Conservation (phyloP, 2,888 invertebrate species). For the Heliconius ethilla region DNA sequence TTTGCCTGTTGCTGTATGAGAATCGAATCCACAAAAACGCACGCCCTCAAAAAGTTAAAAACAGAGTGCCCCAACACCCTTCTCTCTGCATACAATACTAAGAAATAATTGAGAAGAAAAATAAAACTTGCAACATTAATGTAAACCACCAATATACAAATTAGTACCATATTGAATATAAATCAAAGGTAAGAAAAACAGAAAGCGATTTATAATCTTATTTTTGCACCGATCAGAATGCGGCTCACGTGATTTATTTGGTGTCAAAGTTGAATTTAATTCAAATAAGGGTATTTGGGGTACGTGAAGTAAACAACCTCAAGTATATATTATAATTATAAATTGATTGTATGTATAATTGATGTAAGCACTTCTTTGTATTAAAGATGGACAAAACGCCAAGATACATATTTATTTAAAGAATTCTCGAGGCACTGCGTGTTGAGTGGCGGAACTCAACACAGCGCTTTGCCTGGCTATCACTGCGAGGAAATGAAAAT, state of each 20-base stretch:
- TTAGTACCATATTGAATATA: slow-evolving; percentile 40
- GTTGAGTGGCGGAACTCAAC: no score
- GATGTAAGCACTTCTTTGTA: neutral
- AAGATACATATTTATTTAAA: no score
- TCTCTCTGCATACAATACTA: neutral
- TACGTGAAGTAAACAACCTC: slow-evolving; percentile 1
- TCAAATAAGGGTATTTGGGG: slow-evolving; percentile 54
- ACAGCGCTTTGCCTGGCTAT: no score
- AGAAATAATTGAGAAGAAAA: neutral
- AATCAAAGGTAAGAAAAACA: slow-evolving; percentile 43
- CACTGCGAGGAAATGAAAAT: no score
- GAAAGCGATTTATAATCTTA: slow-evolving; percentile 59
- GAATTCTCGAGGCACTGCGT: no score
- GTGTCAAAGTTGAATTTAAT: slow-evolving; percentile 77
- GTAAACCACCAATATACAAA: slow-evolving; percentile 26
- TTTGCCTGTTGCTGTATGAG: rapidly evolving
- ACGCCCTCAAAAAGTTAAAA: neutral
- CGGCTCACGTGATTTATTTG: slow-evolving; percentile 71
- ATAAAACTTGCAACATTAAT: neutral
- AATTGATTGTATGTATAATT: neutral
- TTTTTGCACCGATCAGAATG: slow-evolving; percentile 68
- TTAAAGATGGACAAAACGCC: no score
- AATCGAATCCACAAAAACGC: neutral
- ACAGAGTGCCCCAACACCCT: neutral
- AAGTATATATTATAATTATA: neutral